These are phyloP conservation scores for Miniopterus natalensis DNA, from an alignment of 2,113 vertebrate species.

Conservation along the genomic window DNA sequence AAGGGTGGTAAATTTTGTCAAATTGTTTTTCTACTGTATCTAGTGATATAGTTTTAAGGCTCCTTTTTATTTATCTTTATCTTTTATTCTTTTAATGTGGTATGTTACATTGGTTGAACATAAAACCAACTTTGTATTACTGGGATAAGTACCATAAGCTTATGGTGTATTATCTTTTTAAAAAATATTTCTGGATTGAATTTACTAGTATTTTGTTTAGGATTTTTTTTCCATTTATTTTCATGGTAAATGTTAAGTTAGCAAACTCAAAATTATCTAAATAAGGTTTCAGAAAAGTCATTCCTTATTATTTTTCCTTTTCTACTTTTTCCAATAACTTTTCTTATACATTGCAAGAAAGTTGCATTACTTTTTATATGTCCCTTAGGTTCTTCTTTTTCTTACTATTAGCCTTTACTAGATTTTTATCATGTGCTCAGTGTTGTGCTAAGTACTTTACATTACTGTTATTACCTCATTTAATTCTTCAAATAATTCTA, in stretches of 20 bases:
- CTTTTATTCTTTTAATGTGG: not conserved
- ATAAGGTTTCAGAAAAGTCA: not conserved
- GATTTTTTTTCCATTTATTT: not conserved
- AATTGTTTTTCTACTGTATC: not conserved
- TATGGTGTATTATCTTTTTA: not conserved
- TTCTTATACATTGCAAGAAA: not conserved
- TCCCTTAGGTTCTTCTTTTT: not conserved
- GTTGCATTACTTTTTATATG: not conserved
- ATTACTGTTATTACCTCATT: not conserved
- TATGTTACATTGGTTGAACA: not conserved
- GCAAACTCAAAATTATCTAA: constrained; percentile 23
- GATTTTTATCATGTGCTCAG: not conserved
- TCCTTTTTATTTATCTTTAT: not conserved
- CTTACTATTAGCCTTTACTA: not conserved
- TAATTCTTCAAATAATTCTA: not conserved
- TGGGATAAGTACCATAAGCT: not conserved
- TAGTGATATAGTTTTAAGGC: not conserved
- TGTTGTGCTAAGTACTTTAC: not conserved
- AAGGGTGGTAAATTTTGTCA: not conserved
- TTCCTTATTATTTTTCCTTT: not conserved
- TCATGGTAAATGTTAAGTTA: not conserved
- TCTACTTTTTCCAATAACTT: not conserved
- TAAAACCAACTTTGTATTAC: not conserved
- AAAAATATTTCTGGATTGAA: not conserved
- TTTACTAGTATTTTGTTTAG: not conserved